Evolutionary conservation across 2,113 vertebrate species (phyloP), one percentile per base, ranked within the genome.

Genomic region (Nothocercus nigrocapillus): DNA sequence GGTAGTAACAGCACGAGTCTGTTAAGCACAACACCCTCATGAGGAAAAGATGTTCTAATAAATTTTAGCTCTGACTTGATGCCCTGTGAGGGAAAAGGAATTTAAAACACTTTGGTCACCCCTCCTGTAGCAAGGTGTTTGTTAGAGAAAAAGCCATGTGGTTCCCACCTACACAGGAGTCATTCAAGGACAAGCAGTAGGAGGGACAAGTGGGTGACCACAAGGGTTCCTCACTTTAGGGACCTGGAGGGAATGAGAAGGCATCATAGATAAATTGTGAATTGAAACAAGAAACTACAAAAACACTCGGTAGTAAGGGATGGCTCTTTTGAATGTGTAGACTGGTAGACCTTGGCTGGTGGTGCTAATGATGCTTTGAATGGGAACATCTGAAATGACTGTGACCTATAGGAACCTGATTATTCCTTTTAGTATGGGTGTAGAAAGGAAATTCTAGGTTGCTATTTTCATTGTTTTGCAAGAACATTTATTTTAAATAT

Each of bases 11-110:
- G 86, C 63, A 53, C 3, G 13, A 30, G 77, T 2, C 53, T 0
- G 2, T 73, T 49, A 73, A 8, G 19, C 2, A 45, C 8, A 22
- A 8, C 1, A 3, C 2, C 2, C 13, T 21, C 6, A 25, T 4
- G 5, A 47, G 38, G 44, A 13, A 12, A 7, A 24, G 18, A 9
- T 12, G 25, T 62, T 30, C 66, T 42, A 4, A 75, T 19, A 56
- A 28, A 54, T 18, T 0, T 7, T 36, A 47, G 47, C 5, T 13
- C 51, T 53, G 69, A 36, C 13, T 58, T 13, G 47, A 51, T 28
- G 34, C 28, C 9, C 16, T 58, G 10, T 32, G 54, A 21, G 49
- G 34, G 69, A 38, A 72, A 36, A 36, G 17, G 25, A 19, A 64
- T 21, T 13, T 38, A 28, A 25, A 38, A 13, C 47, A 38, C 25